Base-by-base conservation (phyloP, 2,113 vertebrate species). In the Tyrannus savana region DNA sequence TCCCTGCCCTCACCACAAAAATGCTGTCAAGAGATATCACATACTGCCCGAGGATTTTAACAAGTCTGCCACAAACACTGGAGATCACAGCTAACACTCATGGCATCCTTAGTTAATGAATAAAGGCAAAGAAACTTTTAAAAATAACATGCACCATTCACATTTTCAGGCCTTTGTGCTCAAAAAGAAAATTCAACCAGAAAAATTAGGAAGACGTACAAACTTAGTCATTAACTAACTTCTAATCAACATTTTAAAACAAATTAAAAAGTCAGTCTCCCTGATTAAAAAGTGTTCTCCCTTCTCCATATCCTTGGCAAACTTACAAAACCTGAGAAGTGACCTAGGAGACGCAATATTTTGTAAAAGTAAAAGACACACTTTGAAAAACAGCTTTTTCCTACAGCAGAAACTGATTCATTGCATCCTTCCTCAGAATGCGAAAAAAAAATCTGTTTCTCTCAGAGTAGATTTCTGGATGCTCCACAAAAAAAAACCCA, bases 371-470 rank as follows among this genome's bases (percentile, higher is more conserved):
- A 59, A 86, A 86, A 77, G 69, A 63, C 7, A 31, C 5, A 19
- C 41, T 59, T 47, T 71, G 35, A 84, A 88, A 93, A 82, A 3
- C 52, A 59, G 30, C 21, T 53, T 89, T 93, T 92, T 89, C 76
- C 67, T 83, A 62, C 25, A 42, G 41, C 55, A 87, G 60, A 91
- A 87, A 84, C 74, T 92, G 87, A 90, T 91, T 95, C 75, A 95
- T 63, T 74, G 80, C 59, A 95, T 96, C 81, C 84, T 97, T 90
- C 84, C 93, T 96, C 80, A 87, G 42, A 96, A 84, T 14, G 24
- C 53, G 69, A 81, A 53, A 88, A 81, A 66, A 66, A 50, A 30
- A 15, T 76, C 47, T 68, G 64, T 89, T 91, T 73, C 64, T 81
- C 72, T 91, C 58, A 58, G 80, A 84, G 76, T 80, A 93, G 93